Evolutionary conservation across 23 tunicate species (phyloP), one percentile per base, ranked within the genome.

Genomic region (Aplidium turbinatum): DNA sequence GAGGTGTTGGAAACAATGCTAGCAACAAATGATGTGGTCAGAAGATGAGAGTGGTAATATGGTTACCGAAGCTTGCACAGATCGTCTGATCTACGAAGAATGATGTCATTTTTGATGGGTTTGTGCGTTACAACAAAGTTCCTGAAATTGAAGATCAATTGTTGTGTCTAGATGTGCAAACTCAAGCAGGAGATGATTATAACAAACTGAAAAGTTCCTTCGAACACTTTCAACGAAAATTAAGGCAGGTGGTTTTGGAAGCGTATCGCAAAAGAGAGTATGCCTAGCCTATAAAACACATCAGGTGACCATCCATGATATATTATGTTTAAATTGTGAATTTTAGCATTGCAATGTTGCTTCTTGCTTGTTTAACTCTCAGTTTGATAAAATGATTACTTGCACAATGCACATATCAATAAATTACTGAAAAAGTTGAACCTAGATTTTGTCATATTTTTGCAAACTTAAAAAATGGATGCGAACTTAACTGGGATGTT

Each of bases 11-110:
- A 47, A 70, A 48, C 62, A 70, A 47, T 26, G 62, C 62, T 36
- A 36, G 23, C 50, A 65, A 35, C 48, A 38, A 18, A 7, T 5
- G 50, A 29, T 4, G 31, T 28, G n/a, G 27, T 5, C 74, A 36
- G 65, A 73, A 54, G 68, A 73, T 73, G 79, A 56, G 65, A 25
- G 47, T 73, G 79, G 35, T 47, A 18, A 70, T 70, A 47, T 22
- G 34, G 45, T 70, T 47, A 60, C 62, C 61, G 76, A 50, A 70
- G 60, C 61, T 47, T 70, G 33, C 62, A 34, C 76, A 20, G 22
- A 9, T 4, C 2, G 4, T 70, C 24, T 26, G 50, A n/a, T n/a
- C n/a, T n/a, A n/a, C n/a, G 38, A 29, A 35, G 20, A 28, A 65
- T 50, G 22, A 35, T 65, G 48, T 38, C 24, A 65, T 3, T 65